phyloP scores from a whole-genome alignment of 2,113 vertebrate genomes.

The Oreochromis niloticus region DNA sequence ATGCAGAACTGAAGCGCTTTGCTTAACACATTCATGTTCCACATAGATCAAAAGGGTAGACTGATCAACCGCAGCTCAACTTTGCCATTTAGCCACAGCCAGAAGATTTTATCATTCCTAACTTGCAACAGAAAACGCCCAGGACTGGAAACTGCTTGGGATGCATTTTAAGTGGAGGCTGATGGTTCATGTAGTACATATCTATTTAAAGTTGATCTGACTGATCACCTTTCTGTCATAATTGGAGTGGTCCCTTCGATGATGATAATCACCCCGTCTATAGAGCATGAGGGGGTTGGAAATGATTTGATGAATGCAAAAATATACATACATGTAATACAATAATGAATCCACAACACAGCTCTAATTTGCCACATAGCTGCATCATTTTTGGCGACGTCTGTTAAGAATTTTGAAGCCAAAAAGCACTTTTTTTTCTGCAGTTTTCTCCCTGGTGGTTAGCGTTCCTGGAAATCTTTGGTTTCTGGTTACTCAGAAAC shows the following conservation, averaged over 20 bases:
- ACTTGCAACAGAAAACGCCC: neutral
- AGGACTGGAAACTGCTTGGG: neutral
- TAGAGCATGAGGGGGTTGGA: neutral
- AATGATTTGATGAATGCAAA: neutral
- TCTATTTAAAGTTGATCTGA: neutral
- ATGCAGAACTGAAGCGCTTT: neutral
- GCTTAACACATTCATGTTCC: neutral
- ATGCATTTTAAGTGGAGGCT: neutral
- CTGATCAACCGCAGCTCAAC: neutral
- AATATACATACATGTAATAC: neutral
- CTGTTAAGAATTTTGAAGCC: neutral
- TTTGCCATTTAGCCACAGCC: neutral
- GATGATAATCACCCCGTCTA: neutral
- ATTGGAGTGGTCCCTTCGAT: neutral
- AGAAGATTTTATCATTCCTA: neutral
- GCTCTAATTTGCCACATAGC: neutral
- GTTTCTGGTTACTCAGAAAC: neutral
- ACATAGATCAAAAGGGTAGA: neutral
- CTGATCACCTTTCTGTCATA: neutral
- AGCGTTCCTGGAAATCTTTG: neutral
- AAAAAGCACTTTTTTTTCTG: neutral
- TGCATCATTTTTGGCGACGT: neutral
- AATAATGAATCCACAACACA: neutral
- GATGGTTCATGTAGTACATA: neutral
- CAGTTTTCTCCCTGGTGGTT: neutral